A percentile compares a stretch with the other conserved stretches of the same genome.
Evolutionary conservation across 1,140 invertebrate species (phyloP).

Genomic region (Nasonia longicornis): DNA sequence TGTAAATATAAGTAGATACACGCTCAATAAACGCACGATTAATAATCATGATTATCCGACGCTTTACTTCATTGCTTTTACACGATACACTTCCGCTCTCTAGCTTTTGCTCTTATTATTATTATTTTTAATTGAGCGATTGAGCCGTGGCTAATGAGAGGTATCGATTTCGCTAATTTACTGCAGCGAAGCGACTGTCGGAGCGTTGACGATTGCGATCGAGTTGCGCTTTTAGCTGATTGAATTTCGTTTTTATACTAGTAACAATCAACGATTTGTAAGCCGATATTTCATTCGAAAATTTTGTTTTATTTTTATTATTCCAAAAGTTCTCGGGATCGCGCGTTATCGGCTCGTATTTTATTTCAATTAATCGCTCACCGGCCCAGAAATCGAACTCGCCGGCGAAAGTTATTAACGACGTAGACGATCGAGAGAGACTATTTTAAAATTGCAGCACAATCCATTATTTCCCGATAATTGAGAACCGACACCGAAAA

Average conservation of each 20-base stretch:
- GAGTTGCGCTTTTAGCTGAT: not conserved
- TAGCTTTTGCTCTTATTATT: not conserved
- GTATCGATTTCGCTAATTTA: not conserved
- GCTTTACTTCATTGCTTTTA: not conserved
- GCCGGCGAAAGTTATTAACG: too few species aligned
- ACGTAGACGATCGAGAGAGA: too few species aligned
- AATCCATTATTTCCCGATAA: too few species aligned
- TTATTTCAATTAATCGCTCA: not conserved
- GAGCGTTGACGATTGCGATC: too few species aligned
- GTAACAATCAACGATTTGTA: not conserved
- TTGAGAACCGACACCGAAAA: too few species aligned
- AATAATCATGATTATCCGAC: not conserved
- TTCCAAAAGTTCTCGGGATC: not conserved
- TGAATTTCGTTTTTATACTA: not conserved
- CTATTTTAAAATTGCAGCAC: not conserved
- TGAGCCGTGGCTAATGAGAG: not conserved
- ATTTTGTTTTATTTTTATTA: not conserved
- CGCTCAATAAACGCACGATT: conserved; percentile 44
- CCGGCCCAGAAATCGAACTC: too few species aligned
- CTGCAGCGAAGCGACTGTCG: too few species aligned
- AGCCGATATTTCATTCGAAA: not conserved
- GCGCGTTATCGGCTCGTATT: too few species aligned
- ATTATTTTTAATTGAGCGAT: not conserved
- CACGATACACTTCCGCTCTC: not conserved
- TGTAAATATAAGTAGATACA: conserved; percentile 46